Percentiles rank a stretch among this genome's conserved stretches.
Conservation (phyloP, 1,140 invertebrate genomes). For the Pseudachorutes palmiensis region DNA sequence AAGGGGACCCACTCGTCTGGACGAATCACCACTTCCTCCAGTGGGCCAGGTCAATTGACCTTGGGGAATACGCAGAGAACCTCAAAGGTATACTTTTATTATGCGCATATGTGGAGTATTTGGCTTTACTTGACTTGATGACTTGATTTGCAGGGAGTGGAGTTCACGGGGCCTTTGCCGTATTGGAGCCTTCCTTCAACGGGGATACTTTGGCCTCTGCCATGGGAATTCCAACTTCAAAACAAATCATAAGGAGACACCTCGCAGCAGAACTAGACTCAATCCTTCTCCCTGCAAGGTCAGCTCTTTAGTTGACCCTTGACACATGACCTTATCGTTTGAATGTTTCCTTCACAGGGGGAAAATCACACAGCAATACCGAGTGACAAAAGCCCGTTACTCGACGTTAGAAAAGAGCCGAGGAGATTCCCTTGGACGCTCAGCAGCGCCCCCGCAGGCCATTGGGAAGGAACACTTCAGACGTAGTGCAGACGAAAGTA, state of each 20-base stretch:
- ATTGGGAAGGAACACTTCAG: constrained; percentile 26
- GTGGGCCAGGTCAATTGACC: constrained; percentile 85
- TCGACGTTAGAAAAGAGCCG: constrained; percentile 30
- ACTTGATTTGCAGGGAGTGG: constrained; percentile 62
- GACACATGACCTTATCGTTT: too few relatives aligned
- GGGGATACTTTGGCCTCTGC: constrained; percentile 80
- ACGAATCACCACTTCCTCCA: constrained; percentile 86
- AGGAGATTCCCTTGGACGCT: constrained; percentile 33
- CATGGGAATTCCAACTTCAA: constrained; percentile 81
- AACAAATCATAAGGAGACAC: constrained; percentile 85
- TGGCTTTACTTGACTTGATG: too few relatives aligned
- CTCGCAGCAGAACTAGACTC: constrained; percentile 80
- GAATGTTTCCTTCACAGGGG: too few relatives aligned
- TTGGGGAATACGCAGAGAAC: constrained; percentile 86
- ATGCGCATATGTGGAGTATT: too few relatives aligned
- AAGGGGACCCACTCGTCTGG: constrained; percentile 85
- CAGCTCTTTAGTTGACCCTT: not conserved
- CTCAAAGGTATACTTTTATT: too few relatives aligned
- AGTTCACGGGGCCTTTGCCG: constrained; percentile 84
- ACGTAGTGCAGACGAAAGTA: constrained; percentile 33
- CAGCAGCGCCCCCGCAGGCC: constrained; percentile 4
- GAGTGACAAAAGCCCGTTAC: constrained; percentile 30
- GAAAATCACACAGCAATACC: constrained; percentile 37
- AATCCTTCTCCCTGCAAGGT: constrained; percentile 84
- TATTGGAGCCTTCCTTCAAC: constrained; percentile 83